Base-by-base conservation (phyloP, 2,888 invertebrate species). In the Merodon equestris region DNA sequence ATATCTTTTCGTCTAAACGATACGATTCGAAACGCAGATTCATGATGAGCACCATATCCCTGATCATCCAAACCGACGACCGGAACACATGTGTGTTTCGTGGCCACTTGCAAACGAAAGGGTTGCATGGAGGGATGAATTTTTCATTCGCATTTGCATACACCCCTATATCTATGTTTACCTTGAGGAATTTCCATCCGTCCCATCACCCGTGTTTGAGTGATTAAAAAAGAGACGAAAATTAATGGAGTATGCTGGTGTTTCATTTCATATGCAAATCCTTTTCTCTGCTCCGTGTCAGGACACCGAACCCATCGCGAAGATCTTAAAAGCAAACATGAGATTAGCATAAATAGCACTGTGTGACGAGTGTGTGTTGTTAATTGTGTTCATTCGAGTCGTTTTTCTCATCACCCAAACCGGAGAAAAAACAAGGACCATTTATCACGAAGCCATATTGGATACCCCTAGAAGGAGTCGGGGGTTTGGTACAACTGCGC, bases 391-490 rank as follows among this genome's bases (percentile, higher is more conserved):
- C 68, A 45, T 48, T 63, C 68, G 68, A 74, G 64, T 79, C 79
- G 74, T 79, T 79, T 79, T 79, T 74, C 74, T 79, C 58, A 79
- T 79, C 79, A 74, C 38, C 34, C n/a, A n/a, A n/a, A n/a, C n/a
- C n/a, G n/a, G n/a, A n/a, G n/a, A 70, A 44, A 61, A 70, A 63
- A 64, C 51, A n/a, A n/a, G 63, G 68, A 70, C 74, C 74, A 79
- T 79, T 79, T 79, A 79, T 79, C 74, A 79, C 50, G 57, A 14
- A 50, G 63, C 34, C 63, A 68, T 54, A 72, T 58, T 58, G 60
- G 60, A 18, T 14, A 50, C 19, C 34, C 53, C 36, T 19, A 17
- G 36, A 15, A 10, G 45, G 9, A 14, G n/a, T n/a, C 15, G 15
- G n/a, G n/a, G n/a, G n/a, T n/a, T n/a, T n/a, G n/a, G n/a, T n/a